Percentiles rank a stretch among this genome's conserved stretches.
Evolutionary conservation across 1,140 invertebrate genomes (phyloP).

Genomic region (Helicoverpa armigera): DNA sequence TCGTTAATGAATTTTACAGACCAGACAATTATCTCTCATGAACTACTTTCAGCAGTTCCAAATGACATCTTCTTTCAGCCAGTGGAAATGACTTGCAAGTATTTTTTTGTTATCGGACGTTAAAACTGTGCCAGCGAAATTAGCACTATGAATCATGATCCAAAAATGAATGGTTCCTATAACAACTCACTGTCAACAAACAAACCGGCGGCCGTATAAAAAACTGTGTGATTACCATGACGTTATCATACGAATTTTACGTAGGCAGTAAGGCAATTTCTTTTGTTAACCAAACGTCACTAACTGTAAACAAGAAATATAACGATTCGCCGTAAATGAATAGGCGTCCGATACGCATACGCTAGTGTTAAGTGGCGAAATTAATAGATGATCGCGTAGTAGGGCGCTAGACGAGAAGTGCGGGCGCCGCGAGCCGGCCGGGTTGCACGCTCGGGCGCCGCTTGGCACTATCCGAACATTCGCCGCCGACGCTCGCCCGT

Average conservation of each 20-base stretch:
- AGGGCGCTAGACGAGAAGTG: neutral
- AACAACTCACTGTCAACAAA: constrained; percentile 48
- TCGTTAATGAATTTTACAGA: neutral
- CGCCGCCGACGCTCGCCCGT: constrained; percentile 7
- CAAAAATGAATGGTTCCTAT: constrained; percentile 49
- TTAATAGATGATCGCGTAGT: constrained; percentile 5
- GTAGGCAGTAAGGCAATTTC: neutral
- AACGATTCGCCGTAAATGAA: constrained; percentile 15
- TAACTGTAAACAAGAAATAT: constrained; percentile 19
- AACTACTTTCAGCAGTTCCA: neutral
- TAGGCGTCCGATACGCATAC: constrained; percentile 3
- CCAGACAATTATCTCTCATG: neutral
- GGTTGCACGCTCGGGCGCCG: constrained; percentile 19
- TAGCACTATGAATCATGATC: constrained; percentile 44
- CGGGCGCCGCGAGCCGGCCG: neutral
- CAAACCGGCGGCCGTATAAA: constrained; percentile 2
- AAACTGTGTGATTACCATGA: neutral
- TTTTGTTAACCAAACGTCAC: constrained; percentile 17
- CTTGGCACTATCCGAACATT: constrained; percentile 4
- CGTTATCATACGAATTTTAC: neutral
- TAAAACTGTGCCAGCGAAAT: constrained; percentile 43
- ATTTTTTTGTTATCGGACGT: neutral
- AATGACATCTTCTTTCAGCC: neutral
- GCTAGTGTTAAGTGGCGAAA: neutral
- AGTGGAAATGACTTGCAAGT: neutral